Evolutionary conservation across 2,113 vertebrate genomes (phyloP).

Genomic region (Rana temporaria): DNA sequence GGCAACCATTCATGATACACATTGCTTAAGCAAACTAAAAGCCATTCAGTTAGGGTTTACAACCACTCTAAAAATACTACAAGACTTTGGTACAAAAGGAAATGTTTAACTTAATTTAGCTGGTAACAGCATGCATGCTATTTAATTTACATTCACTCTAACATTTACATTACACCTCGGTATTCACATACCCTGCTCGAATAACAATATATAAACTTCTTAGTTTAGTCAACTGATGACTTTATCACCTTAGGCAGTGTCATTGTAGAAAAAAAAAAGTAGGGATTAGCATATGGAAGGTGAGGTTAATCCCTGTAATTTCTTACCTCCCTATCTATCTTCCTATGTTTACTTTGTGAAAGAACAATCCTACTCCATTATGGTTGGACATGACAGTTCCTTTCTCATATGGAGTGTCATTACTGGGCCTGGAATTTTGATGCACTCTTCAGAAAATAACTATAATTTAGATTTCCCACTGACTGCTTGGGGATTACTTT

Average conservation of each 20-base stretch:
- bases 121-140: no score
- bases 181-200: background rate
- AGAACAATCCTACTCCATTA: constrained; percentile 46
- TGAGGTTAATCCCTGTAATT: constrained; percentile 54
- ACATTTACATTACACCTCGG: background rate
- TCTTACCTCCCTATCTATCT: constrained; percentile 37
- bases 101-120: no score
- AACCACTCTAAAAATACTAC: no score
- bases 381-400: constrained; percentile 46
- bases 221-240: constrained; percentile 20
- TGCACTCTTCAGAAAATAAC: background rate
- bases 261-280: constrained; percentile 33
- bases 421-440: constrained; percentile 24
- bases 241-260: constrained; percentile 40
- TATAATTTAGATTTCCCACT: constrained; percentile 15
- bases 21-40: no score
- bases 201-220: constrained; percentile 25
- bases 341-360: constrained; percentile 34
- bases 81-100: no score
- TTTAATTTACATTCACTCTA: background rate
- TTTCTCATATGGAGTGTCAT: constrained; percentile 37
- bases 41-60: no score
- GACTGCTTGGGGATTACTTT: background rate
- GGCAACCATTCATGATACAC: no score
- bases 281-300: constrained; percentile 51